Base-by-base conservation (phyloP, 2,888 invertebrate species). In the Heliothis peltigera region DNA sequence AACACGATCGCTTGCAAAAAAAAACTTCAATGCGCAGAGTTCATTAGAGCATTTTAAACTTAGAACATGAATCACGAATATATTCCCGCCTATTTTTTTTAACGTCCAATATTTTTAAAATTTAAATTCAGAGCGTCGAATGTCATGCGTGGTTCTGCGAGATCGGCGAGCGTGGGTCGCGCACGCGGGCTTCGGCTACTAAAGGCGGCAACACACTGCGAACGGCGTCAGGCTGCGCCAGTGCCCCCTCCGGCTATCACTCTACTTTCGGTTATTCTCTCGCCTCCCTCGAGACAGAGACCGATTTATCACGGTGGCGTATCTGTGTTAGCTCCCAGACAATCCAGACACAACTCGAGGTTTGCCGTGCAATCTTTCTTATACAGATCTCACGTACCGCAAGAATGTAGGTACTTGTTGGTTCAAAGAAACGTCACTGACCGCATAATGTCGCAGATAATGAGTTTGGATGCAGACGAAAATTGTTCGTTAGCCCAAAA, bases 181-280 rank as follows among this genome's bases (percentile, higher is more conserved):
- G 87, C 85, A 83, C 92, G 85, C 94, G 90, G 80, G 90, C 88
- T 88, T 72, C 89, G 81, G 74, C 86, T 83, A 70, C 86, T 89
- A 90, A 90, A 89, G 90, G 87, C 91, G 85, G 88, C 87, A 83
- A 88, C 84, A 90, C 90, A 94, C 94, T 94, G 92, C 79, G 86
- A 81, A 66, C 79, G 82, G 66, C 79, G 80, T 80, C 82, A 82
- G 81, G 80, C 87, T 87, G 89, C 89, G 86, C 84, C 79, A 82
- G 77, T 86, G 87, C 90, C 92, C 91, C 91, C 91, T 85, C 91
- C 90, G 88, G 89, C 89, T 89, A 90, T 91, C 89, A 91, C 90
- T 91, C 91, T 89, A 92, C 93, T 93, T 92, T 94, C 91, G 90
- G 91, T 89, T 87, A 85, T 88, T 86, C 88, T 86, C 86, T 91